Percentiles rank a stretch among this genome's conserved stretches.
Evolutionary conservation across 2,888 invertebrate species (phyloP).

Genomic region (Caenorhabditis doughertyi): DNA sequence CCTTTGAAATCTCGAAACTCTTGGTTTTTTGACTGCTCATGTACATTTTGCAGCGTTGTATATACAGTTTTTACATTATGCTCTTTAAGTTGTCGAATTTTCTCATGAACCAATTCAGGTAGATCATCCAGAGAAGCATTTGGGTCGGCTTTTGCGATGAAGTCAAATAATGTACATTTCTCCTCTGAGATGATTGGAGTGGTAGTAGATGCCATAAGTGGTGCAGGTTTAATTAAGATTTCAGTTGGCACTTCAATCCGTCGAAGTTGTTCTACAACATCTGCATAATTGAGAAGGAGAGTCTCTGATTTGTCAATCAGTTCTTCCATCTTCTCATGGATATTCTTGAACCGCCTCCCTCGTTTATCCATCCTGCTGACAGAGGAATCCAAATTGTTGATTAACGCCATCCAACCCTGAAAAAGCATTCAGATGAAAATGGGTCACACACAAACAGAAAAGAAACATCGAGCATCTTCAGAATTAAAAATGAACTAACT

Average conservation of each 20-base stretch:
- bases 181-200: constrained; percentile 27
- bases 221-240: constrained; percentile 57
- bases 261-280: constrained; percentile 75
- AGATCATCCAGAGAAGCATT: constrained; percentile 66
- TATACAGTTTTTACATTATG: constrained; percentile 49
- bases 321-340: constrained; percentile 27
- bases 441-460: no score
- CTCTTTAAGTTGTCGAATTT: constrained; percentile 66
- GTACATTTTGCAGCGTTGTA: constrained; percentile 59
- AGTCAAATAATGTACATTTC: constrained; percentile 77
- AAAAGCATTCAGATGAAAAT: not conserved
- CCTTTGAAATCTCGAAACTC: constrained; percentile 78
- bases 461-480: no score
- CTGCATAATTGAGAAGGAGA: constrained; percentile 73
- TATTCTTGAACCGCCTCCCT: constrained; percentile 47
- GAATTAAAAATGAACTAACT: no score
- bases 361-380: constrained; percentile 65
- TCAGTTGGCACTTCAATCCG: constrained; percentile 55
- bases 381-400: constrained; percentile 77
- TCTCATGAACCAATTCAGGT: constrained; percentile 65
- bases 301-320: constrained; percentile 60
- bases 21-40: constrained; percentile 68
- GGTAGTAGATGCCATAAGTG: constrained; percentile 51
- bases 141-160: constrained; percentile 76
- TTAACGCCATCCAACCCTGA: constrained; percentile 80